Conservation (phyloP, 2,797 vertebrate genomes). For the Melopsittacus undulatus region DNA sequence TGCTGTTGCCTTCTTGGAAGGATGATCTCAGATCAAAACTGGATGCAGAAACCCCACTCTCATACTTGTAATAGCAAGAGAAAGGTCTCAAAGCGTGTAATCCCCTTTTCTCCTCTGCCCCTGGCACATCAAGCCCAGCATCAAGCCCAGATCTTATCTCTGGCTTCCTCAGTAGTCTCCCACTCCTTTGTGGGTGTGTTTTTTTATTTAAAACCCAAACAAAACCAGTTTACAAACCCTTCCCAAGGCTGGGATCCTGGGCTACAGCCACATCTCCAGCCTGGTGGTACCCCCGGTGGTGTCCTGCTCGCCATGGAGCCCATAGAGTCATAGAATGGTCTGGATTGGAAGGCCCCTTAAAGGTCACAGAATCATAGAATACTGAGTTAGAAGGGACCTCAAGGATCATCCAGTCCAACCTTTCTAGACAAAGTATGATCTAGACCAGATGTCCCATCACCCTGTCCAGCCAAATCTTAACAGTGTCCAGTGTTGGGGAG, state of each 20-base stretch:
- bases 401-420: not conserved
- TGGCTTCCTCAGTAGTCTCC: not conserved
- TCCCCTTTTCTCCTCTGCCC: not conserved
- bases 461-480: not conserved
- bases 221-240: not conserved
- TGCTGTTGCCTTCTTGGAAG: not conserved
- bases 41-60: not conserved
- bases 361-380: not conserved
- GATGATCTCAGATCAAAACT: not conserved
- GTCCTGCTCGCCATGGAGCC: not conserved
- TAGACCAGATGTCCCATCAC: not conserved
- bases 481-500: not conserved
- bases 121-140: not conserved
- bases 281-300: not conserved
- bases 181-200: rapidly evolving
- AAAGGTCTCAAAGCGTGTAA: not conserved
- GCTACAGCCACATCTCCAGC: not conserved
- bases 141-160: not conserved
- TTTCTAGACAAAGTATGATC: not conserved
- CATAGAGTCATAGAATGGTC: not conserved
- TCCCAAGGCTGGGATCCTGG: not conserved
- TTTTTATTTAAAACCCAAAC: not conserved
- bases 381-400: not conserved
- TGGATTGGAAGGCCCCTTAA: not conserved
- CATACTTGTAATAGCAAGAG: rapidly evolving